Evolutionary conservation across 2,888 invertebrate genomes (phyloP).

Genomic region (Seira ritae): DNA sequence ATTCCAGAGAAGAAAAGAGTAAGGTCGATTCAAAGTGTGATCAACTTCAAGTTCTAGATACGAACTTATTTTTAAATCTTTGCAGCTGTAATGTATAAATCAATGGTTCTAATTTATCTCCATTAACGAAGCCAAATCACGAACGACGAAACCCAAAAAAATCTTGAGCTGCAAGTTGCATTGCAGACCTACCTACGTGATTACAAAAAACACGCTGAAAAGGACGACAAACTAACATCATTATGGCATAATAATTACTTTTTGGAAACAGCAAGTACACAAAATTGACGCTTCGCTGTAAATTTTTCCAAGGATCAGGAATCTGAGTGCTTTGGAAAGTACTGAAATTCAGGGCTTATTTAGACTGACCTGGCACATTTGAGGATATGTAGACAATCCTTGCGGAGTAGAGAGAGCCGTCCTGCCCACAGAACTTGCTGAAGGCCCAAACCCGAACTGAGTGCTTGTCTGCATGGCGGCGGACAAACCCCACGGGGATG

Average conservation of each 20-base stretch:
- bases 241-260: too few species aligned
- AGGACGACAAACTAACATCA: too few species aligned
- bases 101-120: background rate
- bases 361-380: conserved; percentile 58
- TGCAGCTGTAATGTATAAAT: background rate
- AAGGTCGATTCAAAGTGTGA: too few species aligned
- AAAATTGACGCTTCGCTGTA: too few species aligned
- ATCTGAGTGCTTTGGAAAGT: background rate
- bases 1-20: too few species aligned
- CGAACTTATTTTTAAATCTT: too few species aligned
- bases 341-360: background rate
- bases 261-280: too few species aligned
- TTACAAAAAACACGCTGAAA: too few species aligned
- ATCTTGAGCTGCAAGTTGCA: too few species aligned
- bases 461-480: conserved; percentile 53
- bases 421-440: conserved; percentile 41
- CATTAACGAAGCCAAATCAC: background rate
- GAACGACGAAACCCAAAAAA: background rate
- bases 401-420: conserved; percentile 40
- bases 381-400: conserved; percentile 49
- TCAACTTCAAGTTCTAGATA: too few species aligned
- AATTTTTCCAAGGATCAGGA: background rate
- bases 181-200: too few species aligned
- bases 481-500: conserved; percentile 53
- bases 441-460: conserved; percentile 46